These are phyloP conservation scores for Petrocephalus sullivani DNA, from an alignment of 2,797 vertebrate genomes.

Conservation along the genomic window DNA sequence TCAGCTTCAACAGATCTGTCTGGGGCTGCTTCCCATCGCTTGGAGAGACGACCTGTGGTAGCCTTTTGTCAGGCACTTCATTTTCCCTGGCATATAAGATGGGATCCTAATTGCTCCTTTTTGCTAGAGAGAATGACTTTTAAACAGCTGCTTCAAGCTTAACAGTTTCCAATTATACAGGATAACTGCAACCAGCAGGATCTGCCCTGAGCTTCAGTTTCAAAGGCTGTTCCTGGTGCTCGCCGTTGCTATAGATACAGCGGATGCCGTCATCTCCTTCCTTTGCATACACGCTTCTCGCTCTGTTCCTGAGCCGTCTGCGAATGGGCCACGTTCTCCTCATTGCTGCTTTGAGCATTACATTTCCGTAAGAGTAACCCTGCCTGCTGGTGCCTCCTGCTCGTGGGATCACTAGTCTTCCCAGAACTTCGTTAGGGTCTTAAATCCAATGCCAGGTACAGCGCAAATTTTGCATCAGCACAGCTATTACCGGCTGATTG, in stretches of 20 bases:
- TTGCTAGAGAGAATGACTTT: conserved; percentile 8
- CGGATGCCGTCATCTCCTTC: neutral
- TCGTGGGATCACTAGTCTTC: neutral
- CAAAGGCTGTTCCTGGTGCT: neutral
- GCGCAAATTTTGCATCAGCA: neutral
- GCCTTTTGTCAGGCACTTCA: conserved; percentile 14
- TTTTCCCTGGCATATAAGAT: conserved; percentile 8
- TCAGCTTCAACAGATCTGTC: neutral
- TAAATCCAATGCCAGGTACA: neutral
- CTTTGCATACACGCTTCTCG: neutral
- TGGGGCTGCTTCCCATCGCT: neutral
- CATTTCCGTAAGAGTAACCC: neutral
- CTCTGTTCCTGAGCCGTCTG: neutral
- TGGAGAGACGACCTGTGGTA: neutral
- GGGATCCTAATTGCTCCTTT: conserved; percentile 20
- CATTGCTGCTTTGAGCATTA: neutral
- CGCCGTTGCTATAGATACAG: neutral
- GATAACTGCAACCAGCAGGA: neutral
- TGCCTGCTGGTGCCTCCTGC: neutral
- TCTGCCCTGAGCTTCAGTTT: neutral
- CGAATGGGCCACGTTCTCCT: neutral
- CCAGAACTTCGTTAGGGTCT: neutral
- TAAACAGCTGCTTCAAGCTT: conserved; percentile 18
- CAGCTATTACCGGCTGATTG: neutral
- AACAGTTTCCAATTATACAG: conserved; percentile 2